These are phyloP conservation scores for Orthosia gracilis DNA, from an alignment of 2,888 invertebrate genomes.

Conservation along the genomic window DNA sequence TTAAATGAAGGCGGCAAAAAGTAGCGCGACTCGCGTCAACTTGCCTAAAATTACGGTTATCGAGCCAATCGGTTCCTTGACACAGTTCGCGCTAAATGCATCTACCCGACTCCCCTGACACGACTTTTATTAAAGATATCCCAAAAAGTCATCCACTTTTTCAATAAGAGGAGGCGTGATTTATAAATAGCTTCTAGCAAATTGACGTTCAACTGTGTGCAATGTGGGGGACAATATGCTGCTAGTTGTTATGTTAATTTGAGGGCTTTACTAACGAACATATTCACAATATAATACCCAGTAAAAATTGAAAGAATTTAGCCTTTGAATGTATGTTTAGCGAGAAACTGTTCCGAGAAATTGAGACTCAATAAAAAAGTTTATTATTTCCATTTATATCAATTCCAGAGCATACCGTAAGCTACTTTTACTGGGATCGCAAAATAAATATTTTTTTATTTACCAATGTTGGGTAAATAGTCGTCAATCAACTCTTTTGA, in stretches of 20 bases:
- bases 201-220: conserved; percentile 39
- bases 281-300: not conserved
- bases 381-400: conserved; percentile 38
- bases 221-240: not conserved
- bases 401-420: conserved; percentile 43
- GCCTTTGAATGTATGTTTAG: conserved; percentile 1
- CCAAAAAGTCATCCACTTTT: conserved; percentile 72
- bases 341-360: conserved; percentile 12
- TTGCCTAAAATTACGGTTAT: conserved; percentile 84
- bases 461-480: conserved; percentile 36
- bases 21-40: conserved; percentile 77
- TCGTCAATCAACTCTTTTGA: conserved; percentile 32
- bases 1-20: conserved; percentile 81
- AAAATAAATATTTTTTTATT: conserved; percentile 53
- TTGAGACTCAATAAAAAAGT: conserved; percentile 22
- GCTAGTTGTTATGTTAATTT: conserved; percentile 3
- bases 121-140: conserved; percentile 75
- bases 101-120: conserved; percentile 65
- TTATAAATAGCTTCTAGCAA: conserved; percentile 70
- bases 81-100: conserved; percentile 72
- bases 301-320: not conserved
- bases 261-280: not conserved
- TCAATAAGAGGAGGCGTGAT: conserved; percentile 74
- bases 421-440: conserved; percentile 30
- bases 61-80: conserved; percentile 79